Evolutionary conservation across 1,140 invertebrate genomes (phyloP).

Genomic region (Aphaenogaster ashmeadi): DNA sequence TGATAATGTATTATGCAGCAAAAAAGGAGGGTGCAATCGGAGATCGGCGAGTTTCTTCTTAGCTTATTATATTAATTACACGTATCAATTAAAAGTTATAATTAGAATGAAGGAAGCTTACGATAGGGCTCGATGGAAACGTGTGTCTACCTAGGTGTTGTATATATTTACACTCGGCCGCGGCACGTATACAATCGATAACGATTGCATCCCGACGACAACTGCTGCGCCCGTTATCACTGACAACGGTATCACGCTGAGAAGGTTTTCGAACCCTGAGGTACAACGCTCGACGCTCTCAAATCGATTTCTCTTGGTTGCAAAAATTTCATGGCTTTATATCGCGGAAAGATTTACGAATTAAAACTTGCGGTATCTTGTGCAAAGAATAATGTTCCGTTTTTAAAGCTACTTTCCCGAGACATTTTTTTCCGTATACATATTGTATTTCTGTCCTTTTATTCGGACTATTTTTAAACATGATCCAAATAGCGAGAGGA

Average conservation of each 20-base stretch:
- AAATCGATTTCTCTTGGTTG: neutral
- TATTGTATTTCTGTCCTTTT: neutral
- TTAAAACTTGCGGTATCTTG: neutral
- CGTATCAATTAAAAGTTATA: constrained; percentile 78
- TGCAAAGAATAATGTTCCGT: neutral
- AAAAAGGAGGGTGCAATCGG: constrained; percentile 38
- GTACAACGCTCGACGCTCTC: constrained; percentile 34
- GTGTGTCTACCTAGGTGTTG: constrained; percentile 37
- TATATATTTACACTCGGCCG: constrained; percentile 56
- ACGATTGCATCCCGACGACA: constrained; percentile 35
- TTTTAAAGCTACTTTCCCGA: constrained; percentile 28
- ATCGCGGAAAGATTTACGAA: neutral
- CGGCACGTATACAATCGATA: constrained; percentile 47
- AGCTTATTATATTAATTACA: constrained; percentile 72
- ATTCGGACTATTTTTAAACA: neutral
- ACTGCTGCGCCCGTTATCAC: constrained; percentile 42
- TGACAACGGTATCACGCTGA: constrained; percentile 42
- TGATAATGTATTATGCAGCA: constrained; percentile 21
- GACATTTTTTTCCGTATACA: constrained; percentile 45
- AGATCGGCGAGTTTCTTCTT: constrained; percentile 44
- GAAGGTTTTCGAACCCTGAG: constrained; percentile 21
- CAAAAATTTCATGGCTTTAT: neutral
- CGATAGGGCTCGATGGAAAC: constrained; percentile 48
- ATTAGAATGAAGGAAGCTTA: constrained; percentile 76
- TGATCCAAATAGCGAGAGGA: neutral